Evolutionary conservation across 2,888 invertebrate species (phyloP).

Genomic region (Synergus umbraculus): DNA sequence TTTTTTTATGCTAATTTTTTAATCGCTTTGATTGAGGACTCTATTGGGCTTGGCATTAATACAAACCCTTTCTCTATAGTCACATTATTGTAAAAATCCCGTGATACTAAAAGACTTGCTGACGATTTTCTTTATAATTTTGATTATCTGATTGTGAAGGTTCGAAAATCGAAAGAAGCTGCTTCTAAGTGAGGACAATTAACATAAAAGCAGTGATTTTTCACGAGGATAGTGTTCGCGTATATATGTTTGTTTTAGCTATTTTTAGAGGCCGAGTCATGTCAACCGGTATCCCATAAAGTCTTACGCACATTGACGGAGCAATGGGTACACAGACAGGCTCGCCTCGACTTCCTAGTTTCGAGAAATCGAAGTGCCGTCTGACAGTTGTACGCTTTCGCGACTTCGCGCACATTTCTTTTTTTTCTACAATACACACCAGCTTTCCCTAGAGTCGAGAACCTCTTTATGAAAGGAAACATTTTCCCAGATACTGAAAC

Average conservation of each 20-base stretch:
- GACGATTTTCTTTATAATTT: neutral
- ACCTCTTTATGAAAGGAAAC: constrained; percentile 24
- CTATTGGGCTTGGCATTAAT: neutral
- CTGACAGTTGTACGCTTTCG: constrained; percentile 41
- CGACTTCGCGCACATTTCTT: constrained; percentile 21
- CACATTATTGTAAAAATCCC: no score
- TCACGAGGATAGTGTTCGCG: constrained; percentile 59
- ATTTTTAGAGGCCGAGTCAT: constrained; percentile 74
- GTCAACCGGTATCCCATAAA: constrained; percentile 68
- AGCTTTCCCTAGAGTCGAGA: constrained; percentile 30
- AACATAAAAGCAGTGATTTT: constrained; percentile 70
- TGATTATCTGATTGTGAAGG: neutral
- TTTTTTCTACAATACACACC: constrained; percentile 18
- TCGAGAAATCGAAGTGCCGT: constrained; percentile 59
- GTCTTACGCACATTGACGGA: constrained; percentile 58
- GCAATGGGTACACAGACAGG: constrained; percentile 53
- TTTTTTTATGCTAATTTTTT: neutral
- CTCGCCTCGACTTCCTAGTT: constrained; percentile 63
- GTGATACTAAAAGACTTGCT: no score
- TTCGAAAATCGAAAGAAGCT: constrained; percentile 60
- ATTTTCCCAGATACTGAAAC: neutral
- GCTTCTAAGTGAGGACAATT: constrained; percentile 70
- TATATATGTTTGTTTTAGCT: constrained; percentile 59
- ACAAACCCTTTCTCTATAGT: neutral
- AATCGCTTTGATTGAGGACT: neutral